Evolutionary conservation across 2,113 vertebrate genomes (phyloP).

Genomic region (Danio rerio): GRCz12tu NC_133183.1:28470001-28470500

Average conservation of each 20-base stretch:
- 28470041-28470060: neutral
- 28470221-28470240: slow-evolving; percentile 20
- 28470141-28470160: neutral
- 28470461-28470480: neutral
- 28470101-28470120: slow-evolving; percentile 12
- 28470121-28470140: neutral
- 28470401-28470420: neutral
- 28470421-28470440: slow-evolving; percentile 16
- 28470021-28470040: neutral
- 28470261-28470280: slow-evolving; percentile 20
- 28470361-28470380: slow-evolving; percentile 53
- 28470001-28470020: neutral
- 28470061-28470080: neutral
- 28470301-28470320: slow-evolving; percentile 10
- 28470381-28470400: neutral
- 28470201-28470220: neutral
- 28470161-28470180: slow-evolving; percentile 14
- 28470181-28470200: neutral
- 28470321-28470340: slow-evolving; percentile 41
- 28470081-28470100: neutral
- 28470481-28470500: too few relatives aligned
- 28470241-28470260: slow-evolving; percentile 7
- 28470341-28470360: slow-evolving; percentile 45
- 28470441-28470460: slow-evolving; percentile 12
- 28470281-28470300: neutral